Evolutionary conservation across 2,113 vertebrate genomes (phyloP), one percentile per base, ranked within the genome.

Genomic region (Malurus elegans): DNA sequence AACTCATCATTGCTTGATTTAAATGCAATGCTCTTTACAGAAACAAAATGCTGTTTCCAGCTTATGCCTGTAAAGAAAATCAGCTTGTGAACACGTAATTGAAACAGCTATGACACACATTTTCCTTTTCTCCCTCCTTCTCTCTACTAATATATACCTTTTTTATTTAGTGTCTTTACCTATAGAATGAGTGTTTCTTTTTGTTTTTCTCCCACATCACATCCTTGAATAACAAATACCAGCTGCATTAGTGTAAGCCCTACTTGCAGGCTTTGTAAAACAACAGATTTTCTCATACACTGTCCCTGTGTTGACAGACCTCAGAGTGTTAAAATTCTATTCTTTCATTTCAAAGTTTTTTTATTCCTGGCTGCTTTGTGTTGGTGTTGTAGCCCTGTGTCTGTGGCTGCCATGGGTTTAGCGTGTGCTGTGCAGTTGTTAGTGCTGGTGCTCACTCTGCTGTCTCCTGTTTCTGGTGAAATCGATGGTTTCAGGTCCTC

Each of bases 391-490:
- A 66, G 40, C 44, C 71, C 45, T 15, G 9, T 67, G 53, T 34
- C 50, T 58, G 34, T 93, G 90, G 28, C 38, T 93, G 81, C 56
- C 65, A 8, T 42, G 58, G 44, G 28, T 42, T 90, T 95, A 75
- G 45, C 75, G 73, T 23, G 85, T 67, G 47, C 75, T 90, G 45
- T n/a, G 64, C 47, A 65, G 38, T 7, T 93, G 25, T 48, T 57
- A 40, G 60, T 42, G 51, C 26, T 79, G 34, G 7, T 89, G 47
- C 62, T 88, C 80, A 32, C 67, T 86, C 25, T 78, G 79, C 81
- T 74, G 58, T 70, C 82, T 94, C 16, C 28, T 57, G 29, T 65
- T 86, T 71, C 65, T 90, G 81, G 72, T 90, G 93, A 93, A 94
- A 94, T 96, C 86, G 0, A 71, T 79, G 54, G 83, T 53, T 90